phyloP scores from a whole-genome alignment of 2,113 vertebrate genomes.

The Erythrocebus patas region DNA sequence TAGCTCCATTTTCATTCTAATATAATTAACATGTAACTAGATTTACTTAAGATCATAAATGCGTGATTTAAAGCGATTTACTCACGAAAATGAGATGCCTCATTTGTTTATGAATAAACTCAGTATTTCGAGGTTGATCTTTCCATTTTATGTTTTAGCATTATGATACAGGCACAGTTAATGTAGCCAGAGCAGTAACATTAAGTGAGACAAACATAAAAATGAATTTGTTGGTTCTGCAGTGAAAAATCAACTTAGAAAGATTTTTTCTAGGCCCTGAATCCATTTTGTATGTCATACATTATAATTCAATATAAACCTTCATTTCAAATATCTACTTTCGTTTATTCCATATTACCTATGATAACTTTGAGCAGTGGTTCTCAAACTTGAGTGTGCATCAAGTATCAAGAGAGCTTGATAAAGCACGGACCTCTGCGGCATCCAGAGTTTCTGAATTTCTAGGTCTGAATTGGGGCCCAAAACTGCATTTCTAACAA shows the following conservation, averaged over 20 bases:
- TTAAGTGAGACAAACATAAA: background rate
- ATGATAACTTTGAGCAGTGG: background rate
- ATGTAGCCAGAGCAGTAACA: background rate
- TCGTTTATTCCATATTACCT: background rate
- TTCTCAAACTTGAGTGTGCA: background rate
- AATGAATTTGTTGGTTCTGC: background rate
- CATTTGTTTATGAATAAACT: background rate
- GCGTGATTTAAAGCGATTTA: background rate
- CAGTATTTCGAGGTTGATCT: background rate
- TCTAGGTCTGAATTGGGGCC: background rate
- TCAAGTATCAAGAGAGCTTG: background rate
- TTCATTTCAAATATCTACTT: background rate
- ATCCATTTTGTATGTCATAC: background rate
- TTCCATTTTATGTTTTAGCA: background rate
- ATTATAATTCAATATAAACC: background rate
- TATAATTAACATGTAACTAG: background rate
- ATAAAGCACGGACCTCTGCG: background rate
- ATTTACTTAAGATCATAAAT: background rate
- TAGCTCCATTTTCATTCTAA: background rate
- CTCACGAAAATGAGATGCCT: background rate
- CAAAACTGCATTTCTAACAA: background rate
- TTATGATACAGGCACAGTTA: background rate
- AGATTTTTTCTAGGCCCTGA: background rate
- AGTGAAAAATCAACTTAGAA: background rate
- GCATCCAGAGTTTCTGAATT: background rate